phyloP scores from a whole-genome alignment of 1,140 invertebrate genomes.

The Sminthurides bifidus region DNA sequence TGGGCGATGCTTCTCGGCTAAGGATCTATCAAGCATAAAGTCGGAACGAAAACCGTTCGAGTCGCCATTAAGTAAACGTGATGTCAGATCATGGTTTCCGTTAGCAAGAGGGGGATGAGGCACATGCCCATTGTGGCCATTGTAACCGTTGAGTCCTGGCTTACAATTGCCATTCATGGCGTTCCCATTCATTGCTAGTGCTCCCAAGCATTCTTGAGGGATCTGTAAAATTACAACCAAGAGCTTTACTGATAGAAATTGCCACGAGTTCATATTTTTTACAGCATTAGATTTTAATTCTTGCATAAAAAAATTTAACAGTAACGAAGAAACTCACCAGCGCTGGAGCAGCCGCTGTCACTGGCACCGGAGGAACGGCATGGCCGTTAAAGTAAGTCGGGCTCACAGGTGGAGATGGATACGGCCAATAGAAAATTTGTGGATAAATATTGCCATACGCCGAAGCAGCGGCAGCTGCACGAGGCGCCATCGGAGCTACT shows the following conservation, averaged over 20 bases:
- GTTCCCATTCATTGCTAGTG: constrained; percentile 13
- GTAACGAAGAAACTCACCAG: constrained; percentile 10
- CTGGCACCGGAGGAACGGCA: constrained; percentile 12
- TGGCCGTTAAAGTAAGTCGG: constrained; percentile 43
- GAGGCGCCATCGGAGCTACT: constrained; percentile 42
- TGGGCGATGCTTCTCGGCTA: constrained; percentile 20
- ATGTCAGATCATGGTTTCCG: constrained; percentile 5
- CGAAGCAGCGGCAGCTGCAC: constrained; percentile 40
- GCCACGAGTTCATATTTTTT: not conserved
- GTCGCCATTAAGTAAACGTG: constrained; percentile 13
- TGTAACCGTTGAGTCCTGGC: not conserved
- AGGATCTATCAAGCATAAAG: constrained; percentile 12
- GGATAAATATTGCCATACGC: constrained; percentile 32
- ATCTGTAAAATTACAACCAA: constrained; percentile 1
- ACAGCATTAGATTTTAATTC: not conserved
- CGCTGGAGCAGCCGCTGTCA: constrained; percentile 13
- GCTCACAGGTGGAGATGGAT: constrained; percentile 81
- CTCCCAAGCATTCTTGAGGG: constrained; percentile 22
- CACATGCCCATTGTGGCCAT: constrained; percentile 11
- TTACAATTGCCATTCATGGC: no score
- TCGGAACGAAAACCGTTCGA: constrained; percentile 13
- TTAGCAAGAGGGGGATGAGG: not conserved
- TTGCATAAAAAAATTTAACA: no score
- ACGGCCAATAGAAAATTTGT: constrained; percentile 41
- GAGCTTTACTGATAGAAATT: not conserved